Conservation (phyloP, 2,888 invertebrate species). For the Dromius quadrimaculatus region DNA sequence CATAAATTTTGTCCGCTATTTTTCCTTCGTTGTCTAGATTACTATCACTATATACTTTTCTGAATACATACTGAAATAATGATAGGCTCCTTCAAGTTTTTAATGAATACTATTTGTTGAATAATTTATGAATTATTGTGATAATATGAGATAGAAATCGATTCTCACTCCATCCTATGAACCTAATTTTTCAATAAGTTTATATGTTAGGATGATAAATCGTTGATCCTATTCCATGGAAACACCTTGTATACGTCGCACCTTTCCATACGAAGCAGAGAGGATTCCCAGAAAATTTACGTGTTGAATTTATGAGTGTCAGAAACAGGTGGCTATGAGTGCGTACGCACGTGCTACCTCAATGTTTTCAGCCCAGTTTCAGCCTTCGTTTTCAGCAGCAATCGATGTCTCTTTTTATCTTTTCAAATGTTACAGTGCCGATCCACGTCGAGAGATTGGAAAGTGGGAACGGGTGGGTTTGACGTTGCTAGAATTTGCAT, state of each 20-base stretch:
- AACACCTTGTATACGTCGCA: slow-evolving; percentile 34
- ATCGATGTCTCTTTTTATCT: slow-evolving; percentile 46
- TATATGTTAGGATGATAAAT: background rate
- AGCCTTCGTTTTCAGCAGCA: slow-evolving; percentile 22
- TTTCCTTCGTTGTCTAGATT: no score
- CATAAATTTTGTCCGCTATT: no score
- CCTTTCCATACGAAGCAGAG: slow-evolving; percentile 34
- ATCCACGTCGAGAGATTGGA: slow-evolving; percentile 11
- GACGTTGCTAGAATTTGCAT: slow-evolving; percentile 31
- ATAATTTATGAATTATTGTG: no score
- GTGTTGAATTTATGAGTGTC: slow-evolving; percentile 47
- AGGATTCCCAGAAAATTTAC: slow-evolving; percentile 42
- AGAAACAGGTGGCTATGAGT: slow-evolving; percentile 45
- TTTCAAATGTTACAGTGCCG: slow-evolving; percentile 20
- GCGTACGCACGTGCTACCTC: slow-evolving; percentile 15
- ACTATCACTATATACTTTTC: no score
- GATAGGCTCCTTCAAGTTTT: no score
- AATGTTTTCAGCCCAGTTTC: background rate
- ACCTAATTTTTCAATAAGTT: background rate
- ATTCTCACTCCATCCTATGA: no score
- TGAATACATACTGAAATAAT: no score
- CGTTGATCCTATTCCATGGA: no score
- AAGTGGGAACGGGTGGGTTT: slow-evolving; percentile 21
- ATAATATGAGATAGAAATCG: no score
- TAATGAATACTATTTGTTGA: no score